These are phyloP conservation scores for Gymnocephalus cernua DNA, from an alignment of 2,113 vertebrate species.

Conservation along the genomic window DNA sequence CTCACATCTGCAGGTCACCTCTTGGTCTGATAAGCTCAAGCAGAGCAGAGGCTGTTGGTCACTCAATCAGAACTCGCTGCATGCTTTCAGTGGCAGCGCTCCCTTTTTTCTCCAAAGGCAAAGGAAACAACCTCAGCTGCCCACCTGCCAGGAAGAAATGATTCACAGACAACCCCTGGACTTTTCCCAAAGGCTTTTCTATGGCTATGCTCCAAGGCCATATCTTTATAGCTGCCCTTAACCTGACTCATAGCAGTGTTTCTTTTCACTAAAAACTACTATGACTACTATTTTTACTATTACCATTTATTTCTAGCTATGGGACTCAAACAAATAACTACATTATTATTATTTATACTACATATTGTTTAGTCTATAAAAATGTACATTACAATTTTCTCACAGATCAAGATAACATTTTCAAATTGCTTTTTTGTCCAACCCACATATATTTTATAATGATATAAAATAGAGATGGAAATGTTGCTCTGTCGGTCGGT, in stretches of 20 bases:
- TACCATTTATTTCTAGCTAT: neutral
- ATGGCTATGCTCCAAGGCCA: constrained; percentile 35
- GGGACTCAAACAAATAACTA: neutral
- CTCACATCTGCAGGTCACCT: constrained; percentile 65
- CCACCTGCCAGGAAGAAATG: constrained; percentile 67
- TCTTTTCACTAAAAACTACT: neutral
- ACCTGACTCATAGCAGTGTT: constrained; percentile 17
- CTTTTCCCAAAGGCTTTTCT: constrained; percentile 53
- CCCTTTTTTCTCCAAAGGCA: constrained; percentile 49
- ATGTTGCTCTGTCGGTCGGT: neutral
- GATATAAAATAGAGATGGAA: neutral
- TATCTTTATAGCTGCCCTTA: constrained; percentile 20
- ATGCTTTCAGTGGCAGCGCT: constrained; percentile 62
- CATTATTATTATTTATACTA: neutral
- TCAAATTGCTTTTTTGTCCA: neutral
- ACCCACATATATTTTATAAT: neutral
- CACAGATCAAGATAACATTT: neutral
- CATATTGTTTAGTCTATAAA: neutral
- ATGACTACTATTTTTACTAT: neutral
- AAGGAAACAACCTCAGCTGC: constrained; percentile 54
- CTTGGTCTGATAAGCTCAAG: constrained; percentile 70
- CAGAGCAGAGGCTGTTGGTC: constrained; percentile 67
- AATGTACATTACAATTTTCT: neutral
- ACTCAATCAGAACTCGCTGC: constrained; percentile 80
- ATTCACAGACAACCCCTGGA: constrained; percentile 63